These are phyloP conservation scores for Callionymus lyra DNA, from an alignment of 2,113 vertebrate species.

Conservation along the genomic window DNA sequence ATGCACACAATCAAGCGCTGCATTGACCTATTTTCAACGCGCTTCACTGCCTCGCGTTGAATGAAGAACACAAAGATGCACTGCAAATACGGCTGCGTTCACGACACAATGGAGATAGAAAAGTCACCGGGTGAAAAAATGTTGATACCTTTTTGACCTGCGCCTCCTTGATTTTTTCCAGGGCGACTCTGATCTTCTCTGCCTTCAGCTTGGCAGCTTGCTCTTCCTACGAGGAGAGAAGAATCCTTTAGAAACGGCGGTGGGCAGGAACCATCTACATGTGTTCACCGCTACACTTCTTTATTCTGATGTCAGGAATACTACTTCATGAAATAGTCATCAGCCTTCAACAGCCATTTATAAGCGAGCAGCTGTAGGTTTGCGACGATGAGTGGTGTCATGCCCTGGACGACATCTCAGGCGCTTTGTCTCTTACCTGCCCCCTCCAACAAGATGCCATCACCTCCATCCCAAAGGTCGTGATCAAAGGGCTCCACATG, in stretches of 20 bases:
- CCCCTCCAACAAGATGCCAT: constrained; percentile 69
- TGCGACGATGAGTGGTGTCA: constrained; percentile 6
- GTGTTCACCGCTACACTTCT: not conserved
- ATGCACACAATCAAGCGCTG: constrained; percentile 43
- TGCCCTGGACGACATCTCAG: not conserved
- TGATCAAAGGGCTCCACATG: constrained; percentile 3
- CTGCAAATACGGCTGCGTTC: constrained; percentile 7
- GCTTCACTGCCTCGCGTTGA: constrained; percentile 28
- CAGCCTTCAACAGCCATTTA: constrained; percentile 14
- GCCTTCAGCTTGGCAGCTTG: constrained; percentile 95
- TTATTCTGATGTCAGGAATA: not conserved
- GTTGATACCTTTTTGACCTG: constrained; percentile 92
- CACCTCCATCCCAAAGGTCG: constrained; percentile 49
- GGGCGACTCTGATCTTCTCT: constrained; percentile 91
- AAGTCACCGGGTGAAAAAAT: not conserved
- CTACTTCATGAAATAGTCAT: constrained; percentile 25
- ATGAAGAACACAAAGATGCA: constrained; percentile 47
- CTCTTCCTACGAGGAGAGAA: constrained; percentile 76
- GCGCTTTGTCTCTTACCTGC: constrained; percentile 49
- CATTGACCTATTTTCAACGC: constrained; percentile 63
- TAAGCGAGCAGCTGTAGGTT: too few species aligned
- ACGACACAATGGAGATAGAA: not conserved
- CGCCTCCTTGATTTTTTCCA: constrained; percentile 98
- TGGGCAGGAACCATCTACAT: too few species aligned
- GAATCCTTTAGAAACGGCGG: constrained; percentile 30